Base-by-base conservation (phyloP, 2,797 vertebrate genomes). In the Odontamblyopus rebecca region DNA sequence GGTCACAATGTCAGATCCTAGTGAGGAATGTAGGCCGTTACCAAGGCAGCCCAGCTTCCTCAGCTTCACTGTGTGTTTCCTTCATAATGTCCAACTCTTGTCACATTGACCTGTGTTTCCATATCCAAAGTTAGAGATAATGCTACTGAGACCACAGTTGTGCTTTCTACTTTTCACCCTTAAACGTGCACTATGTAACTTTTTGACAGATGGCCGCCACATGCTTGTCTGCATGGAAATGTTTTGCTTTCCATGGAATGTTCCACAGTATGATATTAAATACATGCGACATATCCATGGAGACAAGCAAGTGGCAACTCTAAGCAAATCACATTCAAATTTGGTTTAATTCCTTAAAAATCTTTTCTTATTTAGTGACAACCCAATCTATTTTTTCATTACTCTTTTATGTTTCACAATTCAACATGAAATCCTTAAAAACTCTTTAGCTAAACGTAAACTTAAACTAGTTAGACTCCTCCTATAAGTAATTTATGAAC, bases 41-140 rank as follows among this genome's bases (percentile, higher is more conserved):
- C 82, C 88, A 92, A 92, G 88, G 84, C 77, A 91, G 90, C 91
- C 85, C 86, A 92, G 82, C 86, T 91, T 87, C 84, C 81, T 76
- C 73, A 12, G 75, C 72, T 71, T 78, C 72, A 83, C 75, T 72
- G 67, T 85, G 78, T 80, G 79, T 72, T 84, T 86, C 84, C 57
- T 86, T 41, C 19, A 69, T 73, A 80, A 79, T 86, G 77, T 84
- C 68, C 78, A 84, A 75, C 51, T 62, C 56, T 68, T 16, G 59
- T 57, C 23, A 26, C 54, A n/a, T 11, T 48, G 13, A 57, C 23
- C n/a, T 56, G 18, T 53, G 51, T n/a, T 6, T 57, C 32, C 32
- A 35, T 35, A 35, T 35, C 57, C 56, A 26, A 30, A 60, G 13
- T 16, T 16, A 4, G 27, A 30, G 57, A 26, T 57, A 4, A 57